A percentile compares a stretch with the other conserved stretches of the same genome.
phyloP scores from a whole-genome alignment of 2,888 invertebrate genomes.

The Dryobotodes eremita region DNA sequence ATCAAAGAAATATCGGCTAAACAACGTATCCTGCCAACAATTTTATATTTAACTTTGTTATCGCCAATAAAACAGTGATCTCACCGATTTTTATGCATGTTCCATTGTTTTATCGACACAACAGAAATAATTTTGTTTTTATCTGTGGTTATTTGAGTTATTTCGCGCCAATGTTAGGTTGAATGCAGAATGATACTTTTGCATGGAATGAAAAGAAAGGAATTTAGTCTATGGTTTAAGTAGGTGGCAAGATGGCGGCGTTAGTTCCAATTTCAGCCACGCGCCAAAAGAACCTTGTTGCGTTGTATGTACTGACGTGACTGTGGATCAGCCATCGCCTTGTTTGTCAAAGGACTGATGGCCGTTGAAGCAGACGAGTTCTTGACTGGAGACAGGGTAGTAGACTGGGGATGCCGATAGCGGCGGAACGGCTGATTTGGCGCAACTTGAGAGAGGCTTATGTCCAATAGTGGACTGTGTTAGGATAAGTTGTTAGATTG shows the following conservation, averaged over 20 bases:
- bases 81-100: constrained; percentile 56
- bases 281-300: too few species aligned
- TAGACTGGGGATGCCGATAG: neutral
- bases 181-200: constrained; percentile 14
- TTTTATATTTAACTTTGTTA: constrained; percentile 37
- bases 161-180: constrained; percentile 42
- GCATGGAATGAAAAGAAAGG: neutral
- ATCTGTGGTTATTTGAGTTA: constrained; percentile 50
- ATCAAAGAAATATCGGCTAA: constrained; percentile 37
- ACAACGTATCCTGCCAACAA: constrained; percentile 38
- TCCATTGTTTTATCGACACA: constrained; percentile 51
- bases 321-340: neutral
- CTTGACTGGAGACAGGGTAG: neutral
- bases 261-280: too few species aligned
- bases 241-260: too few species aligned
- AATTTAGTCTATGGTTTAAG: neutral
- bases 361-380: neutral
- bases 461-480: too few species aligned
- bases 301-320: too few species aligned
- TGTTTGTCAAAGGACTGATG: neutral
- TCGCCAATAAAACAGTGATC: constrained; percentile 42
- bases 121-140: constrained; percentile 51
- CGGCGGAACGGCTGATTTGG: neutral
- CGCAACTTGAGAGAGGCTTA: neutral
- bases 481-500: neutral